Conservation (phyloP, 2,113 vertebrate species). For the Rhodinocichla rosea region DNA sequence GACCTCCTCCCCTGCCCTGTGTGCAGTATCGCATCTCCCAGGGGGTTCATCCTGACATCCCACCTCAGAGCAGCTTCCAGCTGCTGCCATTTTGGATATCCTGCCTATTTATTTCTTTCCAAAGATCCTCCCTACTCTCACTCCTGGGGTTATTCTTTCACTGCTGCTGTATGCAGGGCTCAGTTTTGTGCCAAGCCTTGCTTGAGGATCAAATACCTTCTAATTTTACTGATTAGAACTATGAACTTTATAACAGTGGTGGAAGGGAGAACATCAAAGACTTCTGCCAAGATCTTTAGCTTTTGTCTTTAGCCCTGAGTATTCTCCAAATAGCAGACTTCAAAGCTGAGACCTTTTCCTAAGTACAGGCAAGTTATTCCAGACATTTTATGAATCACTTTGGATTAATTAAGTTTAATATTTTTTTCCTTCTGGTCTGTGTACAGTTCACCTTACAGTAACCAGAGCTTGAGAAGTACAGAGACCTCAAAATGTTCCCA, state of each 20-base stretch:
- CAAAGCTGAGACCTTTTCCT: conserved; percentile 1
- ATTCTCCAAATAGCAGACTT: background rate
- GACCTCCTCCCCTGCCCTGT: conserved; percentile 54
- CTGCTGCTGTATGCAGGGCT: background rate
- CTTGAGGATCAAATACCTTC: background rate
- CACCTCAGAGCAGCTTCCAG: conserved; percentile 25
- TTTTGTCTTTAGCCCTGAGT: background rate
- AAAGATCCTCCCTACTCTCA: background rate
- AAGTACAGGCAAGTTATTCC: background rate
- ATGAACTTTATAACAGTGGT: background rate
- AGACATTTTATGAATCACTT: background rate
- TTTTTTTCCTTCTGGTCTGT: background rate
- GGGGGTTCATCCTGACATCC: conserved; percentile 42
- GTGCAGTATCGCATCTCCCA: conserved; percentile 29
- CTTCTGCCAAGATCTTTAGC: background rate
- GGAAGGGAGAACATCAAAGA: background rate
- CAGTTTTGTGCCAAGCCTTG: background rate
- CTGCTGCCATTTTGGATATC: conserved; percentile 48
- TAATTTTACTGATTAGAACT: background rate
- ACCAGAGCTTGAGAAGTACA: background rate
- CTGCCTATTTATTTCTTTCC: conserved; percentile 33
- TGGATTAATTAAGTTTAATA: background rate
- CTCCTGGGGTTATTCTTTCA: background rate
- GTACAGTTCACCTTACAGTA: background rate
- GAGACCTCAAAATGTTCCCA: background rate